phyloP scores from a whole-genome alignment of 1,140 invertebrate species.

The Lanistes nyassanus region DNA sequence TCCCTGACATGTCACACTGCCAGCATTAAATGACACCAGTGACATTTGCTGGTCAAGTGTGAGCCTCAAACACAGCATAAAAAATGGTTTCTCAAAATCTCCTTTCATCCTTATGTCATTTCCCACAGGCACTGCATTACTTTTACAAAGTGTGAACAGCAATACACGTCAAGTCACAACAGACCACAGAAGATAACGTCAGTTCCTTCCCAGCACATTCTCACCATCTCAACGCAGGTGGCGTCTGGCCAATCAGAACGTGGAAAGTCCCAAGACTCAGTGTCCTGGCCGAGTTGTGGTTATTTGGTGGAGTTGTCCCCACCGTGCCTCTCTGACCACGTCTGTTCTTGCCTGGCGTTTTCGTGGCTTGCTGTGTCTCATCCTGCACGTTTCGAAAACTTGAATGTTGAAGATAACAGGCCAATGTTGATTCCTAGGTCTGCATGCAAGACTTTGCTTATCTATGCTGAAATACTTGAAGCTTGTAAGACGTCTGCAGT shows the following conservation, averaged over 20 bases:
- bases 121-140: too few relatives aligned
- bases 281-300: conserved; percentile 38
- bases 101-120: too few relatives aligned
- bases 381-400: neutral
- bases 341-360: neutral
- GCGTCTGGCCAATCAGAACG: conserved; percentile 56
- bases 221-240: conserved; percentile 50
- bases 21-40: too few relatives aligned
- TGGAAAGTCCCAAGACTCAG: conserved; percentile 38
- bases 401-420: neutral
- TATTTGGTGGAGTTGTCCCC: conserved; percentile 12
- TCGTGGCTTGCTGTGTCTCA: conserved; percentile 21
- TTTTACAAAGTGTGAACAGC: too few relatives aligned
- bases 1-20: too few relatives aligned
- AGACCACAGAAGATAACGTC: too few relatives aligned
- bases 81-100: too few relatives aligned
- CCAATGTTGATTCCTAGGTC: neutral
- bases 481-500: too few relatives aligned
- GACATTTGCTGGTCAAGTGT: too few relatives aligned
- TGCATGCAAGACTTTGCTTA: neutral
- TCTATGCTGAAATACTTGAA: too few relatives aligned
- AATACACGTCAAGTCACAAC: too few relatives aligned
- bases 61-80: too few relatives aligned
- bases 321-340: conserved; percentile 11
- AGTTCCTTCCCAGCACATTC: neutral